Evolutionary conservation across 2,888 invertebrate genomes (phyloP).

Genomic region (Dendrolimus houi): DNA sequence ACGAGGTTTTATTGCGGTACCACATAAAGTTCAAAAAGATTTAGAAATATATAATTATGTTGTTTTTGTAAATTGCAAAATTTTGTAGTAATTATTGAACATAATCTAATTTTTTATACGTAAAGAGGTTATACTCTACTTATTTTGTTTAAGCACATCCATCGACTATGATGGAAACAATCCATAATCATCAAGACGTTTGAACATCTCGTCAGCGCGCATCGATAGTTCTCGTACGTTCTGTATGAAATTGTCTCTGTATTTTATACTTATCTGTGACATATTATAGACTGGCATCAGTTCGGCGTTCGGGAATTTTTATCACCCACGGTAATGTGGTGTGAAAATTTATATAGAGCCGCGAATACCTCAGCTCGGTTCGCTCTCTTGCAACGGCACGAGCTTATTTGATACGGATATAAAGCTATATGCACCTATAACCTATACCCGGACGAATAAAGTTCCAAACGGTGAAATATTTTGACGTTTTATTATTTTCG

Average conservation of each 20-base stretch:
- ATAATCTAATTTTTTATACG: too few species aligned
- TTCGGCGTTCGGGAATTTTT: slow-evolving; percentile 22
- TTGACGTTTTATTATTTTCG: not conserved
- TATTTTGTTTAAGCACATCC: too few species aligned
- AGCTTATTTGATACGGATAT: not conserved
- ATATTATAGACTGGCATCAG: slow-evolving; percentile 13
- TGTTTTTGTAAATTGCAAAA: too few species aligned
- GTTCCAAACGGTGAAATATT: not conserved
- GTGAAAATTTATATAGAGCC: slow-evolving; percentile 34
- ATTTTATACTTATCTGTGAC: slow-evolving; percentile 9
- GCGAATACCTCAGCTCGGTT: not conserved
- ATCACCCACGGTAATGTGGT: slow-evolving; percentile 34
- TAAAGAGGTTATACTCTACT: too few species aligned
- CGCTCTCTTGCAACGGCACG: not conserved
- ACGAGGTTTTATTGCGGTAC: too few species aligned
- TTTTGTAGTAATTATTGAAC: too few species aligned
- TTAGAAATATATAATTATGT: too few species aligned
- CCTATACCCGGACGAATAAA: not conserved
- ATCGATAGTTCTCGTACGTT: too few species aligned
- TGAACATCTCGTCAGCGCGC: too few species aligned
- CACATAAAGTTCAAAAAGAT: too few species aligned
- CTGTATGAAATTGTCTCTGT: slow-evolving; percentile 7
- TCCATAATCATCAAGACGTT: too few species aligned
- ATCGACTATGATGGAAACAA: too few species aligned
- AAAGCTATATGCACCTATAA: not conserved